Conservation (phyloP, 1,140 invertebrate species). For the Plutomurus gul region DNA sequence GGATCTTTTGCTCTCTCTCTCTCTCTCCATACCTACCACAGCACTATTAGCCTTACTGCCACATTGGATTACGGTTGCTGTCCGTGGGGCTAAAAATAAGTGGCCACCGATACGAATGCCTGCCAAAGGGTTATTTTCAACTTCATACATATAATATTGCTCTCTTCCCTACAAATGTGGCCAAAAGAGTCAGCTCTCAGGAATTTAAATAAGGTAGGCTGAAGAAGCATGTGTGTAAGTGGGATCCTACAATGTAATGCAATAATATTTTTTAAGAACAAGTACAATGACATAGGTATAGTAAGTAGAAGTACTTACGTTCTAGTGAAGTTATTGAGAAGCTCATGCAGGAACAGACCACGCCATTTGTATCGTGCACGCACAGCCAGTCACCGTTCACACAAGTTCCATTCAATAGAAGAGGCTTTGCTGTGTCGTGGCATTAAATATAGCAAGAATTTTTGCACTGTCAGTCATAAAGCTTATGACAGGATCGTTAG, state of each 20-base stretch:
- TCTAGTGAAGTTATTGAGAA: too few relatives aligned
- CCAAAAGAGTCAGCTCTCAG: neutral
- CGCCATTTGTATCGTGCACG: too few relatives aligned
- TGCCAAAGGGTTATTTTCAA: slow-evolving; percentile 29
- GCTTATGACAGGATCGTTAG: neutral
- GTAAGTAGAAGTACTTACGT: too few relatives aligned
- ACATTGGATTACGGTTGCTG: neutral
- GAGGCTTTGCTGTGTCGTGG: neutral
- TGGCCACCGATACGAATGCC: neutral
- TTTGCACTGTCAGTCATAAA: too few relatives aligned
- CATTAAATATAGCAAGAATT: neutral
- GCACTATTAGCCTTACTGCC: too few relatives aligned
- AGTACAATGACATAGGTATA: too few relatives aligned
- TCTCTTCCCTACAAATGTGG: neutral
- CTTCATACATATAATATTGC: neutral
- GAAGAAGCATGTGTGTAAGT: neutral
- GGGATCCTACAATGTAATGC: too few relatives aligned
- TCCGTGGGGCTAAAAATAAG: slow-evolving; percentile 12
- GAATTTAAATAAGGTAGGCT: slow-evolving; percentile 15
- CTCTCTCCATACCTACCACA: too few relatives aligned
- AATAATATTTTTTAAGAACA: too few relatives aligned
- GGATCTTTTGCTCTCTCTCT: neutral
- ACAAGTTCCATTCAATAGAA: too few relatives aligned
- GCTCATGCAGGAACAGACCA: too few relatives aligned
- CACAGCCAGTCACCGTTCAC: too few relatives aligned